Percentiles rank a stretch among this genome's conserved stretches.
phyloP scores from a whole-genome alignment of 2,113 vertebrate species.

The Trogon surrucura region DNA sequence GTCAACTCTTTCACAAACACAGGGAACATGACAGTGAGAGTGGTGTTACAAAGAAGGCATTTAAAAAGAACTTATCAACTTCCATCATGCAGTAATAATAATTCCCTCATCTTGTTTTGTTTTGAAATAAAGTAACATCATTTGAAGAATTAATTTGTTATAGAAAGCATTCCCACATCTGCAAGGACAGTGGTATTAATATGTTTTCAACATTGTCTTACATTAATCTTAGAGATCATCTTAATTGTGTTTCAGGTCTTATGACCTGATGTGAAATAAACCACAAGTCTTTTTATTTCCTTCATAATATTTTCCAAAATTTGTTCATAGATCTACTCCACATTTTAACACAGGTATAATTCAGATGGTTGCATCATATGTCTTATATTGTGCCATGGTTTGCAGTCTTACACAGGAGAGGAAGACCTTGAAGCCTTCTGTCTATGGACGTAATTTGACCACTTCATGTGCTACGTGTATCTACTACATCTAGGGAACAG shows the following conservation, averaged over 20 bases:
- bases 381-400: background rate
- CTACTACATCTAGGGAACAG: background rate
- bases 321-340: background rate
- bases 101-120: background rate
- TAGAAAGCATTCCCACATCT: background rate
- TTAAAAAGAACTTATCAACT: background rate
- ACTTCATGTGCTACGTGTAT: background rate
- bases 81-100: background rate
- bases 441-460: background rate
- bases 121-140: constrained; percentile 4
- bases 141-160: background rate
- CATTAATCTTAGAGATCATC: background rate
- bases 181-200: background rate
- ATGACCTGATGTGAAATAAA: background rate
- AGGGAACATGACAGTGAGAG: background rate
- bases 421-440: background rate
- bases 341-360: background rate
- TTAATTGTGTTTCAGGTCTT: background rate
- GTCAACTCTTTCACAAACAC: background rate
- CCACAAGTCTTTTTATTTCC: background rate
- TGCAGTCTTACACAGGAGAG: background rate
- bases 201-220: background rate
- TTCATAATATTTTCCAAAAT: background rate
- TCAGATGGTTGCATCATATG: background rate
- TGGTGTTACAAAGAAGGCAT: background rate